phyloP scores from a whole-genome alignment of 2,888 invertebrate genomes.

The Lasius fuliginosus region DNA sequence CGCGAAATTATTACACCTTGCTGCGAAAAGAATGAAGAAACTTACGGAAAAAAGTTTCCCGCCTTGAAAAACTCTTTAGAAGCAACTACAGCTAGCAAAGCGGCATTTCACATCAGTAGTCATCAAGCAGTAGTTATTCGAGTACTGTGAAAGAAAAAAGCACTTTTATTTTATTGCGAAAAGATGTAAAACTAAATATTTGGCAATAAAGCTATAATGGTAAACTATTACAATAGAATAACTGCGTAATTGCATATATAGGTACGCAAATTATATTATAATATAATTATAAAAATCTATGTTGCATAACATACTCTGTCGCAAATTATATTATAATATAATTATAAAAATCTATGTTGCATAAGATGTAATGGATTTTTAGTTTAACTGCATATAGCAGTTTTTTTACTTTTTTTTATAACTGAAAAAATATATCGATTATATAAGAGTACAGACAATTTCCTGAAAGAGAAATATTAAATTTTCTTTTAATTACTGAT shows the following conservation, averaged over 20 bases:
- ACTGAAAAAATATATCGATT: background rate
- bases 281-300: background rate
- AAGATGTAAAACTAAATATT: background rate
- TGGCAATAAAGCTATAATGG: background rate
- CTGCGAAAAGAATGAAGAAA: conserved; percentile 49
- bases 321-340: background rate
- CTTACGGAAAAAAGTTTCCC: conserved; percentile 60
- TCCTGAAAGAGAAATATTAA: conserved; percentile 4
- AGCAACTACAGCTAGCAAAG: conserved; percentile 32
- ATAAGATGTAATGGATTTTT: background rate
- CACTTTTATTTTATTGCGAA: background rate
- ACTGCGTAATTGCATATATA: background rate
- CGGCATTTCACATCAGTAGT: conserved; percentile 45
- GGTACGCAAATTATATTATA: background rate
- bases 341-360: background rate
- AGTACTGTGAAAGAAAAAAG: conserved; percentile 4
- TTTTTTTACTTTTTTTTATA: background rate
- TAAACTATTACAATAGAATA: background rate
- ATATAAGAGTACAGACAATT: background rate
- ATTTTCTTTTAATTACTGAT: conserved; percentile 20
- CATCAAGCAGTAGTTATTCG: conserved; percentile 66
- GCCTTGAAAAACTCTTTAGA: conserved; percentile 55
- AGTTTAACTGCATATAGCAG: too few relatives aligned
- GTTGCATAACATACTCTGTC: background rate
- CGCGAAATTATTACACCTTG: conserved; percentile 68